Evolutionary conservation across 2,888 invertebrate genomes (phyloP).

Genomic region (Ariolimax columbianus): DNA sequence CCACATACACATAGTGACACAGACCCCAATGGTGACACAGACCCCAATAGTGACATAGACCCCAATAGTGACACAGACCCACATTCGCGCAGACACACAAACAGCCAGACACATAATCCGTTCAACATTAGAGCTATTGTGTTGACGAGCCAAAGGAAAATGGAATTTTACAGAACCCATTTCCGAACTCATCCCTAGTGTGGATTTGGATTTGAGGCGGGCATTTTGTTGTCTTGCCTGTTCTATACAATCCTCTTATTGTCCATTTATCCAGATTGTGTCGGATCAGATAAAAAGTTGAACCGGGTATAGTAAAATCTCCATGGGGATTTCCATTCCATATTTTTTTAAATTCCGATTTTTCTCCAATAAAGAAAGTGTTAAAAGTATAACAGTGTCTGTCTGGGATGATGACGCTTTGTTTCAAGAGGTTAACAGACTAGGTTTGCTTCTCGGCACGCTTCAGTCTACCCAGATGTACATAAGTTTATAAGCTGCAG

Average conservation of each 20-base stretch:
- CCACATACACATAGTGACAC: too few species aligned
- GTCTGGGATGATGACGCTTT: too few species aligned
- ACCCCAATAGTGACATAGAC: too few species aligned
- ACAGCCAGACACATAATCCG: neutral
- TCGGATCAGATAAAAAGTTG: neutral
- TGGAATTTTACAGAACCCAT: neutral
- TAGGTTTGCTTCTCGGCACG: too few species aligned
- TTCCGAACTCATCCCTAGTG: neutral
- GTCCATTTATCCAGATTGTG: conserved; percentile 30
- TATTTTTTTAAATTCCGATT: neutral
- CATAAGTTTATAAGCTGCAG: too few species aligned
- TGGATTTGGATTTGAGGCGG: neutral
- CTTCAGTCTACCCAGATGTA: too few species aligned
- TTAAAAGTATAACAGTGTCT: neutral
- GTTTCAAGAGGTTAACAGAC: too few species aligned
- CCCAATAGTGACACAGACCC: neutral
- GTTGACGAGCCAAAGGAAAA: neutral
- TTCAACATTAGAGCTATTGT: neutral
- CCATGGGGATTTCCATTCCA: conserved; percentile 7
- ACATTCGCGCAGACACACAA: neutral
- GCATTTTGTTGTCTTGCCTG: neutral
- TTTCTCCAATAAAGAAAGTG: neutral
- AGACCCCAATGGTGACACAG: too few species aligned
- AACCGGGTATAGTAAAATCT: conserved; percentile 5
- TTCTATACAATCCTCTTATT: conserved; percentile 5